A percentile compares a stretch with the other conserved stretches of the same genome.
phyloP scores from a whole-genome alignment of 2,797 vertebrate species.

The Malurus splendens region DNA sequence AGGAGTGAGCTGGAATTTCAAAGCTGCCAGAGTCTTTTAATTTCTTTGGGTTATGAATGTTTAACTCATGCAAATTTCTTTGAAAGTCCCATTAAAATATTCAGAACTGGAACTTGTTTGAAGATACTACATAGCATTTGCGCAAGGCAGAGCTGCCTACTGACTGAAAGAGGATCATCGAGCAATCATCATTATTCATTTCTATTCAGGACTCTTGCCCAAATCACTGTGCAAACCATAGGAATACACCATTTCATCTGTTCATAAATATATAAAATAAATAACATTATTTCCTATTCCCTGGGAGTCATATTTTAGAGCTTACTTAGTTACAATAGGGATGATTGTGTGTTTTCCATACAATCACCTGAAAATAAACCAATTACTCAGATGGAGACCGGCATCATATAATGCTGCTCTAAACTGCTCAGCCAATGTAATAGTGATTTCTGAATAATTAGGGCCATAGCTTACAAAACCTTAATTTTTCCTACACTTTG shows the following conservation, averaged over 20 bases:
- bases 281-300: background rate
- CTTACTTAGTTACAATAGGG: background rate
- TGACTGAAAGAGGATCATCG: background rate
- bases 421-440: background rate
- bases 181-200: background rate
- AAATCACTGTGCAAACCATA: background rate
- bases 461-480: background rate
- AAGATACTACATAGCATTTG: background rate
- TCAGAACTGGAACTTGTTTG: background rate
- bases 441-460: background rate
- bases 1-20: background rate
- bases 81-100: constrained; percentile 3
- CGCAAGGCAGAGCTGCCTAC: background rate
- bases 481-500: background rate
- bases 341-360: background rate
- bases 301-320: background rate
- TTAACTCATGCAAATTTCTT: background rate
- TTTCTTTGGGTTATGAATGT: constrained; percentile 5
- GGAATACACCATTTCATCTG: background rate
- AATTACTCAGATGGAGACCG: background rate
- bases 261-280: background rate
- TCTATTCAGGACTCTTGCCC: background rate
- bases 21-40: background rate
- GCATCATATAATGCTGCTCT: background rate
- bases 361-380: background rate